Conservation (phyloP, 2,888 invertebrate genomes). For the Stictocephala bisonia region DNA sequence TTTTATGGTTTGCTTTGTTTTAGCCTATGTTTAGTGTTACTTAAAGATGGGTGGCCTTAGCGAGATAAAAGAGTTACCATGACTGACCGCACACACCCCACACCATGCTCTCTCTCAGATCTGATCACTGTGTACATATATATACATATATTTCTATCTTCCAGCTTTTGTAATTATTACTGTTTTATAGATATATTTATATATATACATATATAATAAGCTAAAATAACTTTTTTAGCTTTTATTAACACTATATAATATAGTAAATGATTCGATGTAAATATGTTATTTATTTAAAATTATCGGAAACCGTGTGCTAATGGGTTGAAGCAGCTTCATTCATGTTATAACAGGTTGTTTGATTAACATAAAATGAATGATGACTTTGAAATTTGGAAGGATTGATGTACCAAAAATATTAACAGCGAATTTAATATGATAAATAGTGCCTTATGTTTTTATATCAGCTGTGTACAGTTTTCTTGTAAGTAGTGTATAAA, state of each 20-base stretch:
- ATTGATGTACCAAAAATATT: conserved; percentile 42
- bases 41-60: no score
- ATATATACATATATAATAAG: conserved; percentile 20
- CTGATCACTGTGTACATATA: conserved; percentile 10
- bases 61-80: conserved; percentile 26
- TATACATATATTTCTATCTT: conserved; percentile 43
- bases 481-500: conserved; percentile 35
- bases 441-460: conserved; percentile 30
- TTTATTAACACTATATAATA: conserved; percentile 37
- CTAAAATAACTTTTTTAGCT: conserved; percentile 35
- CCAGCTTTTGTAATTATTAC: conserved; percentile 46
- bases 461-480: conserved; percentile 38
- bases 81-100: conserved; percentile 29
- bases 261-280: conserved; percentile 28
- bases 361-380: conserved; percentile 22
- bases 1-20: no score
- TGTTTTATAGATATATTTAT: conserved; percentile 42
- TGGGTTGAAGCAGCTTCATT: conserved; percentile 33
- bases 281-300: conserved; percentile 28
- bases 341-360: conserved; percentile 31
- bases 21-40: no score
- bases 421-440: conserved; percentile 36
- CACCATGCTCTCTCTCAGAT: conserved; percentile 29
- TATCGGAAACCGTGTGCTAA: conserved; percentile 27
- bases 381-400: neutral